Base-by-base conservation (phyloP, 1,140 invertebrate species). In the Mylabris phalerata region DNA sequence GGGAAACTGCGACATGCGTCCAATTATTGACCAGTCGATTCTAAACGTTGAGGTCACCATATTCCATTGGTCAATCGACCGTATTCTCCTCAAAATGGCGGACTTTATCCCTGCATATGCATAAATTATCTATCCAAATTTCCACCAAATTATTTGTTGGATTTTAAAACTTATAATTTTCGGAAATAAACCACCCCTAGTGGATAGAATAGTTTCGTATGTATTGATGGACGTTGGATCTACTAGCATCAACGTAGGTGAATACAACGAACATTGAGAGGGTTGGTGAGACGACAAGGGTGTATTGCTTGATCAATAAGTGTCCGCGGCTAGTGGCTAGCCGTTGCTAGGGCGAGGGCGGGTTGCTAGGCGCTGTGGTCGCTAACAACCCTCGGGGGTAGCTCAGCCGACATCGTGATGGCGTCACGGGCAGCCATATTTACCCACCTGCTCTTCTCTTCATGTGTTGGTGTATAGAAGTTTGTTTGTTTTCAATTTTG, bases 311-410 rank as follows among this genome's bases (percentile, higher is more conserved):
- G 71, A 74, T 74, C 73, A 74, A 74, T 74, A 74, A 72, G 69
- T 73, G 72, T 74, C 73, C 73, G 73, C 67, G 73, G 73, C 73
- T 74, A 74, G 73, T 74, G 73, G 73, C 73, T 74, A 74, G 73
- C 73, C 66, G 73, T 74, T 74, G 73, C 73, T 73, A 74, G 71
- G 73, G 73, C 68, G 71, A 74, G 71, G 73, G 71, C 71, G 71
- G 68, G 73, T 74, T 74, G 73, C 73, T 71, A 74, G 71, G 73
- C 73, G 66, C 64, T 74, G 73, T 74, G 73, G 73, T 73, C 73
- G 73, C 73, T 74, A 74, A 74, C 71, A 72, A 66, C 73, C 71
- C 71, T 74, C 71, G 68, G 62, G 72, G 73, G 73, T 71, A 70
- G 63, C 66, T 60, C 57, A 61, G 61, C 63, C 60, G 60, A 59